Conservation (phyloP, 2,113 vertebrate species). For the Podarcis raffonei region DNA sequence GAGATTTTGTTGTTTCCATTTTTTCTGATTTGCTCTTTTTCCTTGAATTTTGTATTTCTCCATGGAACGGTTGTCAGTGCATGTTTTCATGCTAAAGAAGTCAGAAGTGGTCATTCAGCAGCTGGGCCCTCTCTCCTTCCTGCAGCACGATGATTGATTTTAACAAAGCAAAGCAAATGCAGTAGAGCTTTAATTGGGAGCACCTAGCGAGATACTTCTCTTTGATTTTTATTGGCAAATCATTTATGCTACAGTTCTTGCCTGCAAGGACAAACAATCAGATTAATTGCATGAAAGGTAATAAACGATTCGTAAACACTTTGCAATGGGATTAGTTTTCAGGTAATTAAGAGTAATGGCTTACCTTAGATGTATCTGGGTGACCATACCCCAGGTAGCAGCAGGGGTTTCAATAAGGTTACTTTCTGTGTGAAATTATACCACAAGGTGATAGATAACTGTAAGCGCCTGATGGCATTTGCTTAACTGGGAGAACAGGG, state of each 20-base stretch:
- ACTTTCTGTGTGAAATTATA: conserved; percentile 58
- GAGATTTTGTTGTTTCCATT: too few relatives aligned
- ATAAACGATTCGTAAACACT: conserved; percentile 62
- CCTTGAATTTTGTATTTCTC: too few relatives aligned
- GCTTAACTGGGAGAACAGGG: conserved; percentile 4
- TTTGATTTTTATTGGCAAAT: conserved; percentile 67
- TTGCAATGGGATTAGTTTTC: conserved; percentile 57
- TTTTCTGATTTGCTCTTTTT: too few relatives aligned
- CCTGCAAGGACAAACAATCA: conserved; percentile 43
- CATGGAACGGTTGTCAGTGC: neutral
- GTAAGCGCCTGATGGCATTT: conserved; percentile 39
- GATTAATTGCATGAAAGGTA: conserved; percentile 58
- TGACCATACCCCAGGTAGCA: conserved; percentile 30
- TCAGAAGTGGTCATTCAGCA: conserved; percentile 35
- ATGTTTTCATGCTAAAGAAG: conserved; percentile 30
- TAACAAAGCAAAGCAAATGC: conserved; percentile 37
- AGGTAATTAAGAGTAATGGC: conserved; percentile 63
- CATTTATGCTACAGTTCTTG: conserved; percentile 58
- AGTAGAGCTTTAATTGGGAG: conserved; percentile 53
- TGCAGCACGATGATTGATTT: conserved; percentile 43
- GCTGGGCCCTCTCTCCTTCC: conserved; percentile 13
- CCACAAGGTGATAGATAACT: conserved; percentile 49
- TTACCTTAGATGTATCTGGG: conserved; percentile 52
- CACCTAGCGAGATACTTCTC: conserved; percentile 37
- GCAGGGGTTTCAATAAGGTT: conserved; percentile 50